Conservation (phyloP, 2,113 vertebrate genomes). For the Sigmodon hispidus region DNA sequence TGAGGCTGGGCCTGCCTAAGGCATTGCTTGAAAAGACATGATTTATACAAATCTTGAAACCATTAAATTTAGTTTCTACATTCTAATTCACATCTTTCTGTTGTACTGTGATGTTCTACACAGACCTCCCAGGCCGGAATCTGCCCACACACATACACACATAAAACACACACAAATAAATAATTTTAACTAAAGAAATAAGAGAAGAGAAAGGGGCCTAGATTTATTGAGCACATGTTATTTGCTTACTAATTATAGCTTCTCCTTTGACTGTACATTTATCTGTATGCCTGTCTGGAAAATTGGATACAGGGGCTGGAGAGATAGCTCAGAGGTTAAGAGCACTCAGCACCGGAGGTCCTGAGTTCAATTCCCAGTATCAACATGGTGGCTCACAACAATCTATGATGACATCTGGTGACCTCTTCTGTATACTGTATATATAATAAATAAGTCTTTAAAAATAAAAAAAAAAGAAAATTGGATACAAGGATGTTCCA, state of each 20-base stretch:
- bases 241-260: neutral
- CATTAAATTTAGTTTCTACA: slow-evolving; percentile 57
- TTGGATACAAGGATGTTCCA: neutral
- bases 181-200: neutral
- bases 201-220: neutral
- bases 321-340: too few species aligned
- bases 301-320: neutral
- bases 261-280: neutral
- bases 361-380: too few species aligned
- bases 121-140: slow-evolving; percentile 61
- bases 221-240: neutral
- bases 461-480: too few species aligned
- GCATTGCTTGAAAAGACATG: slow-evolving; percentile 3
- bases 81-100: slow-evolving; percentile 50
- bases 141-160: neutral
- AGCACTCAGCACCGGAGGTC: too few species aligned
- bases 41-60: slow-evolving; percentile 70
- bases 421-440: too few species aligned
- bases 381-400: too few species aligned
- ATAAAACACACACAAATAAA: neutral
- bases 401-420: too few species aligned
- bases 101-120: slow-evolving; percentile 26
- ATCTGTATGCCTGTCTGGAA: neutral
- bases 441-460: too few species aligned
- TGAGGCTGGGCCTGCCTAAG: slow-evolving; percentile 19